Base-by-base conservation (phyloP, 2,797 vertebrate genomes). In the Channa striata region DNA sequence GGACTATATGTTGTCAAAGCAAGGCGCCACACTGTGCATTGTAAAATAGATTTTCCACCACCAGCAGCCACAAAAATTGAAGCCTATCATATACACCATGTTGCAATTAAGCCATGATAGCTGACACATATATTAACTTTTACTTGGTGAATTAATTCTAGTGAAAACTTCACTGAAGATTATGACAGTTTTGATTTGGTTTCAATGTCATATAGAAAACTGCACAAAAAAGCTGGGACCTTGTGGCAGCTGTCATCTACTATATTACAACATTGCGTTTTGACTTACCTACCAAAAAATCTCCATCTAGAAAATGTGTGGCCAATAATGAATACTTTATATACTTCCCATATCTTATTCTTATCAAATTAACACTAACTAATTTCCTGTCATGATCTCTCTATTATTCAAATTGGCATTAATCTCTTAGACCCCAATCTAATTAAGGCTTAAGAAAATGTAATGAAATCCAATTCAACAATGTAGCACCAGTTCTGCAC, bases 371-470 rank as follows among this genome's bases (percentile, higher is more conserved):
- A 78, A 77, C 49, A 70, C 68, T 33, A 67, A 80, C 47, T 60
- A 61, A 87, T 86, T 88, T 81, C 68, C 77, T 86, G 52, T 75
- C 74, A 72, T 62, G 63, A 85, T 84, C 36, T 83, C 42, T 87
- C 81, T 72, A 72, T 88, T 82, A 90, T 88, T 87, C 56, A 87
- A 85, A 85, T 80, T 65, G 34, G 20, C 66, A 82, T 84, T 82
- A 87, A 80, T 89, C 68, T 84, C 81, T 60, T 66, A 72, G 71
- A 86, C 62, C 74, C 72, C 49, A 43, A 78, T 88, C 78, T 89
- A 91, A 89, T 92, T 85, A 88, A 84, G 77, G 72, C 79, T 80
- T 84, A 82, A 76, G 85, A 87, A 87, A 87, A 87, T 87, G 58
- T 74, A 88, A 88, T 90, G 72, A 80, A 87, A 86, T 89, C 56